Evolutionary conservation across 2,888 invertebrate species (phyloP).

Genomic region (Agrotis ipsilon): DNA sequence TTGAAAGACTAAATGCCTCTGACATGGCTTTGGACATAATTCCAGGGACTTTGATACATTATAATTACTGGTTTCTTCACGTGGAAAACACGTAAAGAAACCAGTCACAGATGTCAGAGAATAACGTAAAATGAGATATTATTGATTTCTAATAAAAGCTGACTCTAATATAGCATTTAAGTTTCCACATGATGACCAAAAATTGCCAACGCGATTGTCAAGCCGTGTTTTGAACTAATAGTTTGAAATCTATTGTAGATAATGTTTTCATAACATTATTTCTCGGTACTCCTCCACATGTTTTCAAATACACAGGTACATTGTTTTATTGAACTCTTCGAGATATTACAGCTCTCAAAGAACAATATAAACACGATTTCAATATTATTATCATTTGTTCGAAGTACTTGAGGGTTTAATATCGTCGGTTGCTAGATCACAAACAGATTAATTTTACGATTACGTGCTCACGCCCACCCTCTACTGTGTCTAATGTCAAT

Average conservation of each 20-base stretch:
- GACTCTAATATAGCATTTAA: not conserved
- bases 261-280: slow-evolving; percentile 7
- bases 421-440: slow-evolving; percentile 30
- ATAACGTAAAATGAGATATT: too few relatives aligned
- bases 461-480: slow-evolving; percentile 40
- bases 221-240: slow-evolving; percentile 6
- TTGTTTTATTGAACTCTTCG: slow-evolving; percentile 25
- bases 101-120: too few relatives aligned
- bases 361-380: slow-evolving; percentile 37
- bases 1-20: too few relatives aligned
- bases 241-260: not conserved
- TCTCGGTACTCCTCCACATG: not conserved
- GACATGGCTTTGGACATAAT: too few relatives aligned
- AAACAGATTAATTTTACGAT: slow-evolving; percentile 56
- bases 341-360: slow-evolving; percentile 18
- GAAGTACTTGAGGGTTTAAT: slow-evolving; percentile 48
- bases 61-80: too few relatives aligned
- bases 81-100: too few relatives aligned
- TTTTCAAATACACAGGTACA: slow-evolving; percentile 13
- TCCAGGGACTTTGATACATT: too few relatives aligned
- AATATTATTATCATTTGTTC: slow-evolving; percentile 41
- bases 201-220: not conserved
- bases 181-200: not conserved
- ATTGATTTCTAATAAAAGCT: too few relatives aligned
- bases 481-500: slow-evolving; percentile 47